Conservation (phyloP, 2,888 invertebrate species). For the Epinotia bilunana region DNA sequence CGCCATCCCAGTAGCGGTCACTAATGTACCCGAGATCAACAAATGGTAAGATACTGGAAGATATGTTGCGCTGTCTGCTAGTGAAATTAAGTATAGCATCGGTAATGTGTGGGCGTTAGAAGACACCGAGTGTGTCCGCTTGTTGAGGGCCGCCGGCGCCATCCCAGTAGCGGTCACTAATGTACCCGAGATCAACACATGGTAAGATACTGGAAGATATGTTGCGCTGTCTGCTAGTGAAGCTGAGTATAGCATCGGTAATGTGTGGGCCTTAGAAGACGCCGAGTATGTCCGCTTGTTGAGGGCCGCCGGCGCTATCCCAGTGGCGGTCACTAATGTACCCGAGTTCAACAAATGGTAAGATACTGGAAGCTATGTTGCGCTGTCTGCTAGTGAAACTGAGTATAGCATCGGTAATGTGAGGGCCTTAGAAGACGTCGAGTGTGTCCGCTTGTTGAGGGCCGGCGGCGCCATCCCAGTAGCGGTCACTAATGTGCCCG, state of each 20-base stretch:
- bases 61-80: background rate
- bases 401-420: background rate
- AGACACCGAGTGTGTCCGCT: constrained; percentile 91
- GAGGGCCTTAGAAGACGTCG: constrained; percentile 87
- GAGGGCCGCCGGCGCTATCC: constrained; percentile 92
- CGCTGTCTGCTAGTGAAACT: background rate
- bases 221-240: background rate
- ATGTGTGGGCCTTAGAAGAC: constrained; percentile 79
- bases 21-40: constrained; percentile 97
- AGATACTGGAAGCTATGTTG: background rate
- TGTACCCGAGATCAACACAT: constrained; percentile 93
- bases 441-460: constrained; percentile 88
- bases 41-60: background rate
- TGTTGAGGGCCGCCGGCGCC: constrained; percentile 91
- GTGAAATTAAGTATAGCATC: background rate
- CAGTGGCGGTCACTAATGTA: constrained; percentile 95
- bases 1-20: constrained; percentile 93
- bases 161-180: constrained; percentile 96
- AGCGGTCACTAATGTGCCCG: constrained; percentile 96
- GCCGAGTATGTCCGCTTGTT: constrained; percentile 90
- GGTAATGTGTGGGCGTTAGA: constrained; percentile 85
- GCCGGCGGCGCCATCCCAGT: constrained; percentile 94
- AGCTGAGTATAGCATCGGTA: background rate
- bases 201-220: background rate
- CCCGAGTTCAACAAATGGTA: too few species aligned